These are phyloP conservation scores for Trichogramma dendrolimi DNA, from an alignment of 2,888 invertebrate genomes.

Conservation along the genomic window DNA sequence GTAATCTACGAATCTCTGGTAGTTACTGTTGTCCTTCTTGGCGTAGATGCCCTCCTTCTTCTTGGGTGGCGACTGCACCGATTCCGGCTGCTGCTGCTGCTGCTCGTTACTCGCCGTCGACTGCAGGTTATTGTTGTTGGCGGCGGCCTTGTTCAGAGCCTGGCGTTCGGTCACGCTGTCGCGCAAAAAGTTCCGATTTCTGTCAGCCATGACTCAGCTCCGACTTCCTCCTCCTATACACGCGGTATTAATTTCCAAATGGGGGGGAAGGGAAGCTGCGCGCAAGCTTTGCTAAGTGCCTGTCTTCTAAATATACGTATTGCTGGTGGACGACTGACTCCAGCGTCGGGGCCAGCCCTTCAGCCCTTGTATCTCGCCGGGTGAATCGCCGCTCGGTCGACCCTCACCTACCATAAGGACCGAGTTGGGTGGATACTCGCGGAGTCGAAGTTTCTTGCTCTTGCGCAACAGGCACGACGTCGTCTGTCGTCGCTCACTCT, in stretches of 20 bases:
- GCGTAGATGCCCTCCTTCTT: slow-evolving; percentile 34
- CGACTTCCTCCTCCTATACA: slow-evolving; percentile 17
- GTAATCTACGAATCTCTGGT: slow-evolving; percentile 30
- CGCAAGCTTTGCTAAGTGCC: background rate
- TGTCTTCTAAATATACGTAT: slow-evolving; percentile 44
- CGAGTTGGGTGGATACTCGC: slow-evolving; percentile 34
- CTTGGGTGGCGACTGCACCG: background rate
- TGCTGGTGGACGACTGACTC: slow-evolving; percentile 41
- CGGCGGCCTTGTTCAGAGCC: background rate
- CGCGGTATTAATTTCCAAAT: slow-evolving; percentile 2
- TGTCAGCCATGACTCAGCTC: slow-evolving; percentile 36
- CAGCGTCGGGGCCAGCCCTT: slow-evolving; percentile 50
- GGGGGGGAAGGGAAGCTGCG: no score
- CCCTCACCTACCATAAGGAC: slow-evolving; percentile 49
- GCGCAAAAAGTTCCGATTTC: slow-evolving; percentile 35
- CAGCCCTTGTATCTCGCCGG: slow-evolving; percentile 40
- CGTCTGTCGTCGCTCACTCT: slow-evolving; percentile 29
- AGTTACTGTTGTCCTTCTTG: slow-evolving; percentile 32
- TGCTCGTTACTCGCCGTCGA: background rate
- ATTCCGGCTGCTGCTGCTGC: slow-evolving; percentile 21
- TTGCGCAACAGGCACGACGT: slow-evolving; percentile 26
- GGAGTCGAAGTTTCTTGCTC: no score
- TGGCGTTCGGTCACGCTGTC: slow-evolving; percentile 23
- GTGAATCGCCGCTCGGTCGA: slow-evolving; percentile 25
- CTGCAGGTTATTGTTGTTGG: slow-evolving; percentile 2